Evolutionary conservation across 1,140 invertebrate species (phyloP).

Genomic region (Gryon sp.): DNA sequence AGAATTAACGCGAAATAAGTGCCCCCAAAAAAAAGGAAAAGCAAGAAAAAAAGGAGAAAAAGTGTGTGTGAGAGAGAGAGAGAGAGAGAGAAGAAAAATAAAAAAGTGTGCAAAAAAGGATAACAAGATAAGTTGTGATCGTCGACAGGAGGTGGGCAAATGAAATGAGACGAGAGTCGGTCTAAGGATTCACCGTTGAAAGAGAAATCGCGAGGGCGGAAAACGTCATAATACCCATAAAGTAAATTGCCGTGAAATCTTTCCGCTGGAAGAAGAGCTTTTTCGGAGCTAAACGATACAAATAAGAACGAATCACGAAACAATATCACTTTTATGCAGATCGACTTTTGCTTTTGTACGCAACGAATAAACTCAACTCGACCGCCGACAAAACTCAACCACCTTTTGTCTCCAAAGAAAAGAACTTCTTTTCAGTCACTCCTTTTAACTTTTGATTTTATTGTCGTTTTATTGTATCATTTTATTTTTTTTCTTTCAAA

Average conservation of each 20-base stretch:
- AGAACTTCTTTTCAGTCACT: too few relatives aligned
- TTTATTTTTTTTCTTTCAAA: constrained; percentile 5
- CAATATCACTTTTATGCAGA: constrained; percentile 66
- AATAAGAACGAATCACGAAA: constrained; percentile 68
- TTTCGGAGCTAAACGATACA: constrained; percentile 69
- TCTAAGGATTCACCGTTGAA: constrained; percentile 31
- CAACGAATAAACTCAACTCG: not conserved
- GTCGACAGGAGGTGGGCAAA: constrained; percentile 56
- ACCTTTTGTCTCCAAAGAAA: constrained; percentile 15
- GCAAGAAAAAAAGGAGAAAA: constrained; percentile 42
- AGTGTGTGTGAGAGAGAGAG: too few relatives aligned
- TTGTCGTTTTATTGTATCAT: too few relatives aligned
- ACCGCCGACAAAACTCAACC: not conserved
- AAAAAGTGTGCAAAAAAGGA: too few relatives aligned
- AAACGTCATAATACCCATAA: constrained; percentile 75
- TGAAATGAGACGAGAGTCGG: constrained; percentile 65
- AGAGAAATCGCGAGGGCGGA: constrained; percentile 67
- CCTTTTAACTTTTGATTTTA: too few relatives aligned
- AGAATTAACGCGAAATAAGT: constrained; percentile 78
- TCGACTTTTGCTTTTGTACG: constrained; percentile 17
- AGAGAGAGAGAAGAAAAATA: too few relatives aligned
- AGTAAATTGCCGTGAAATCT: constrained; percentile 77
- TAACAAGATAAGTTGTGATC: too few relatives aligned
- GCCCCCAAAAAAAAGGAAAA: constrained; percentile 55
- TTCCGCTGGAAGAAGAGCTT: constrained; percentile 46